phyloP scores from a whole-genome alignment of 2,113 vertebrate species.

The Columba janthina region DNA sequence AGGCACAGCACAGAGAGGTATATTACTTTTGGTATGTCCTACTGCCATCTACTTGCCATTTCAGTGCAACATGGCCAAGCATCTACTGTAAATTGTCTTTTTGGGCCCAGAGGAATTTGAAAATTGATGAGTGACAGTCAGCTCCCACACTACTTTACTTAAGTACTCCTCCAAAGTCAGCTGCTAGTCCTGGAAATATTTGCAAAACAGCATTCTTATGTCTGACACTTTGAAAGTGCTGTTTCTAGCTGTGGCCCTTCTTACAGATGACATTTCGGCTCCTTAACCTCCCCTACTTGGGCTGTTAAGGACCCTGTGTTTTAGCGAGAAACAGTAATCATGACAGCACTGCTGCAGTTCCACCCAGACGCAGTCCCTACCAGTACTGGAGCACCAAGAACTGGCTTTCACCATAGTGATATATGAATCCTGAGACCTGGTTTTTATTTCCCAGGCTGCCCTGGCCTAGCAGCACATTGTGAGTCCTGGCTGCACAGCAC shows the following conservation, averaged over 20 bases:
- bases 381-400: neutral
- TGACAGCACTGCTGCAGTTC: neutral
- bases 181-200: neutral
- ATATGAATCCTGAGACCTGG: fast-evolving
- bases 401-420: neutral
- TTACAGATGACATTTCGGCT: neutral
- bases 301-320: neutral
- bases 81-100: neutral
- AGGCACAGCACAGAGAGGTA: fast-evolving
- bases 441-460: fast-evolving
- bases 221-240: too few species aligned
- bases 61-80: neutral
- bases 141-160: neutral
- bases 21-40: neutral
- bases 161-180: neutral
- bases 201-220: neutral
- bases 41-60: slow-evolving; percentile 15
- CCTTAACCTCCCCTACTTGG: neutral
- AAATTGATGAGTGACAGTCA: neutral
- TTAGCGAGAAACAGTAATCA: neutral
- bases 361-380: neutral
- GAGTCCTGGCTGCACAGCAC: neutral
- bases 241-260: neutral
- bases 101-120: neutral
- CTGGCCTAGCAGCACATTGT: fast-evolving